Conservation (phyloP, 2,113 vertebrate species). For the Axis porcinus region DNA sequence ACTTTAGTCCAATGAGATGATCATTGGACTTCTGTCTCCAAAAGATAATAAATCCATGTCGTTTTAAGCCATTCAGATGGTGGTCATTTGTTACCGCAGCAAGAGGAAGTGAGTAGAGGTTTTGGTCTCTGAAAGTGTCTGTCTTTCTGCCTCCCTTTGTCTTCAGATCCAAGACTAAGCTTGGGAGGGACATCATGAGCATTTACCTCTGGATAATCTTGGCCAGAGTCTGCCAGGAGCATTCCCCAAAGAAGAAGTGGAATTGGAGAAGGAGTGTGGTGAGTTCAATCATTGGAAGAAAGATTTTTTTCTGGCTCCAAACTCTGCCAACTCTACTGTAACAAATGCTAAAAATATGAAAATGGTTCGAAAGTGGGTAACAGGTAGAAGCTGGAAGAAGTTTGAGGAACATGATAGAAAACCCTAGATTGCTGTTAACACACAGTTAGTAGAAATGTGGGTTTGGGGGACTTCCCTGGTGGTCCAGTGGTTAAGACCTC, state of each 20-base stretch:
- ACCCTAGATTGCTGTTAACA: background rate
- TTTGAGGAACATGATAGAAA: background rate
- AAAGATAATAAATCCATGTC: background rate
- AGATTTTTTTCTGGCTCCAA: background rate
- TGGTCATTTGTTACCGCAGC: background rate
- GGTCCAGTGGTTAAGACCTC: background rate
- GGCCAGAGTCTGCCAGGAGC: background rate
- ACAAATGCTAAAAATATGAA: background rate
- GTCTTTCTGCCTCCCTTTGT: background rate
- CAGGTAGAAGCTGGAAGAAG: background rate
- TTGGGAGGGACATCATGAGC: background rate
- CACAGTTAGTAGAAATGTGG: background rate
- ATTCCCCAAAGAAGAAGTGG: background rate
- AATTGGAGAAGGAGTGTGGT: background rate
- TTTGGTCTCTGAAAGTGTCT: background rate
- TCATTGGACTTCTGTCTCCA: background rate
- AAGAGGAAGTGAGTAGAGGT: background rate
- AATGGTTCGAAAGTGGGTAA: background rate
- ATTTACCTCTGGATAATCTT: background rate
- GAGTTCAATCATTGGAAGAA: background rate
- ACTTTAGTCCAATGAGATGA: background rate
- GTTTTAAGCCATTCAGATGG: background rate
- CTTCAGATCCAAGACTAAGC: background rate
- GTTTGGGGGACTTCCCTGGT: background rate
- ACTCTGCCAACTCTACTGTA: background rate